Percentiles rank a stretch among this genome's conserved stretches.
Conservation (phyloP, 2,797 vertebrate genomes). For the Pangasius larnaudii region DNA sequence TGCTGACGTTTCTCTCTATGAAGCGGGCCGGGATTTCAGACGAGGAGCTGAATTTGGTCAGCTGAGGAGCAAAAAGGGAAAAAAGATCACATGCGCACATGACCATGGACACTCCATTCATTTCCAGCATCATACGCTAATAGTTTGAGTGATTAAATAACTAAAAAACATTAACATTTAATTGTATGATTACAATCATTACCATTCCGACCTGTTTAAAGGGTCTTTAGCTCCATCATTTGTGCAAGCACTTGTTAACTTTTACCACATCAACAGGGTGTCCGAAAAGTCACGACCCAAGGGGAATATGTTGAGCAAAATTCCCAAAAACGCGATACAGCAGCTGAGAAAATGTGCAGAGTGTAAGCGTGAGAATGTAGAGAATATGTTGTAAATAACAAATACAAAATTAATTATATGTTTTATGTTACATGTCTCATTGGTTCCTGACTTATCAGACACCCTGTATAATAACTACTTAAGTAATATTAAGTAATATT, state of each 20-base stretch:
- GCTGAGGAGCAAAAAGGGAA: slow-evolving; percentile 58
- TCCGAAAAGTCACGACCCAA: neutral
- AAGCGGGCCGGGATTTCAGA: slow-evolving; percentile 86
- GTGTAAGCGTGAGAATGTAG: no score
- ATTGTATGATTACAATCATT: neutral
- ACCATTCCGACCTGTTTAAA: neutral
- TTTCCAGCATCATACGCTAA: neutral
- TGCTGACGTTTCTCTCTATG: slow-evolving; percentile 85
- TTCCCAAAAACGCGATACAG: neutral
- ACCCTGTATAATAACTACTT: neutral
- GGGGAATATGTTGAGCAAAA: neutral
- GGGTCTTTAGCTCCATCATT: neutral
- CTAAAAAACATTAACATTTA: neutral
- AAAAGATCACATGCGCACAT: neutral
- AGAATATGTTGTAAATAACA: neutral
- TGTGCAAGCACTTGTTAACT: neutral
- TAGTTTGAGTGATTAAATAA: neutral
- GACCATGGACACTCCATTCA: neutral
- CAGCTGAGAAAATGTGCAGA: neutral
- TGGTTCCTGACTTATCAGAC: neutral
- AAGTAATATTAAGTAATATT: neutral
- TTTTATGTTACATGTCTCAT: neutral
- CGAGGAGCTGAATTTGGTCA: slow-evolving; percentile 82
- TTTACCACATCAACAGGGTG: neutral
- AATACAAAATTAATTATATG: neutral